Percentiles rank a stretch among this genome's conserved stretches.
Conservation (phyloP, 2,797 vertebrate species). For the Eulemur albifrons region DNA sequence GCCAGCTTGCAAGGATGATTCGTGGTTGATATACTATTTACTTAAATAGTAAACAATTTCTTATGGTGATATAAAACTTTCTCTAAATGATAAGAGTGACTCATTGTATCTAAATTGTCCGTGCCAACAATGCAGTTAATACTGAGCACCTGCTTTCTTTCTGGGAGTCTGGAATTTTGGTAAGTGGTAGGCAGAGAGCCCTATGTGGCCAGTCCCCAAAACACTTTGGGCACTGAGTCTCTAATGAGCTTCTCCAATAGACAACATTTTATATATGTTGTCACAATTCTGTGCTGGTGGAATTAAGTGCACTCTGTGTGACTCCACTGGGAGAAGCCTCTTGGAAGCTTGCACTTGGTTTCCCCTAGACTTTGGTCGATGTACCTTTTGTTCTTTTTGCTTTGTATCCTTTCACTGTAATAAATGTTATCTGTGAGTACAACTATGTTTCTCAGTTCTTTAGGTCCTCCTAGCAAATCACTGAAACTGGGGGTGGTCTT, state of each 20-base stretch:
- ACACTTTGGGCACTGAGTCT: background rate
- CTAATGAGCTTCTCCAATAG: background rate
- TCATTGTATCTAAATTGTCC: background rate
- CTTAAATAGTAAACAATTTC: background rate
- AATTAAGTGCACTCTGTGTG: background rate
- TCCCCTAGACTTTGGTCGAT: background rate
- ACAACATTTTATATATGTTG: background rate
- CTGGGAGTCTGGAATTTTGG: background rate
- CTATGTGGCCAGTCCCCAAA: background rate
- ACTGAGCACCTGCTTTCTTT: background rate
- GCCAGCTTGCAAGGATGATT: background rate
- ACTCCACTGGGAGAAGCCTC: background rate
- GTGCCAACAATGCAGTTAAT: background rate
- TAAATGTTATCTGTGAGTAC: background rate
- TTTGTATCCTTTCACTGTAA: background rate
- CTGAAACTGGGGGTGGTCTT: background rate
- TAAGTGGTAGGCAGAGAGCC: background rate
- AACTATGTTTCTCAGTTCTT: background rate
- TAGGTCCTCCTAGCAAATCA: background rate
- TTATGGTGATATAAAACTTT: background rate
- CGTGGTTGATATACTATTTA: background rate
- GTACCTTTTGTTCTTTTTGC: background rate
- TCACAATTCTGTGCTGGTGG: background rate
- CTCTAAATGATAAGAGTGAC: background rate
- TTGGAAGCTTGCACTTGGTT: background rate